Base-by-base conservation (phyloP, 2,797 vertebrate species). In the Manis crassicaudata region DNA sequence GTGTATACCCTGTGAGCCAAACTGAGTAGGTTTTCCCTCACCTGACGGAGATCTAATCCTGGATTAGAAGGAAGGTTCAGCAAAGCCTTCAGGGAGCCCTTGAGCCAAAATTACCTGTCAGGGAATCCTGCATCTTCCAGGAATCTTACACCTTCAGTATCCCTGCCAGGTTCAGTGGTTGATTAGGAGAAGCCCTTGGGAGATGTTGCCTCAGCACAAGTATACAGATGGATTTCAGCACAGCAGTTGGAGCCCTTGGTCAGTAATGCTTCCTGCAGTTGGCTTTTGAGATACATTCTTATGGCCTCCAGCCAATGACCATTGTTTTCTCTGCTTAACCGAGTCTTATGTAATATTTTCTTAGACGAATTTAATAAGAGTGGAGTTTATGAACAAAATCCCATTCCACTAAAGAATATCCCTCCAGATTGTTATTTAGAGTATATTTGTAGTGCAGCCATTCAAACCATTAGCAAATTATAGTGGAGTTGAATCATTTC, bases 381-480 rank as follows among this genome's bases (percentile, higher is more conserved):
- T 4, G 25, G 7, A 54, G 21, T 7, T 18, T 43, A 63, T 46
- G 20, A 23, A 93, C 35, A 83, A 73, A 94, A 73, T 43, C 4
- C 2, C 68, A 3, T 70, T 88, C 32, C 9, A 67, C 8, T 65
- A 58, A 40, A 90, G 46, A 83, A 65, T 68, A 37, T 14, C 7
- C 29, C 75, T 85, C 29, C 20, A 70, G 20, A 43, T 65, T 86
- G 1, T 76, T 72, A 46, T 40, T 11, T 32, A 79, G 35, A 82
- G 18, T 67, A n/a, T 35, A 62, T 46, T 93, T 96, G 91, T 72
- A 96, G 29, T 52, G 21, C 35, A 77, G 43, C 21, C 32, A 76
- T 92, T 65, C 2, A 93, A 81, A 86, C 3, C 46, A 96, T 54
- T 92, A 70, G 25, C 20, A 92, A 84, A 46, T 70, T 88, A 40